Evolutionary conservation across 1,140 invertebrate genomes (phyloP).

Genomic region (Rhysida immarginata): DNA sequence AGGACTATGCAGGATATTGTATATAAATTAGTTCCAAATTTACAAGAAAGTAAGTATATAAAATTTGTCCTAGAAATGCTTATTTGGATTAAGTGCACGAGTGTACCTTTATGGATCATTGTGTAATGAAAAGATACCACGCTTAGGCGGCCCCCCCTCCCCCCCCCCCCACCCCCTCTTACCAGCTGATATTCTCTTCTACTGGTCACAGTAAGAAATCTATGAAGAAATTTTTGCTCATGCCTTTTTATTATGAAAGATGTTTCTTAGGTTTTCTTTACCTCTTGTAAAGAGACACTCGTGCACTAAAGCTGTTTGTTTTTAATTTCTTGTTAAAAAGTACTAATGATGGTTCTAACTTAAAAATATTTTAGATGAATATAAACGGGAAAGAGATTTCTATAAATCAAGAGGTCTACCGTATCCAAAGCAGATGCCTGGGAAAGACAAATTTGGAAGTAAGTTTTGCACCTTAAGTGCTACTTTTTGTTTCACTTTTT

Average conservation of each 20-base stretch:
- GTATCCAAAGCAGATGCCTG: constrained; percentile 57
- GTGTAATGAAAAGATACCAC: too few species aligned
- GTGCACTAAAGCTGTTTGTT: too few species aligned
- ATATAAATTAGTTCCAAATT: constrained; percentile 84
- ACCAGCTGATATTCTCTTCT: too few species aligned
- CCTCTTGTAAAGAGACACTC: too few species aligned
- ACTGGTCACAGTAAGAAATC: too few species aligned
- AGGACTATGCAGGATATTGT: constrained; percentile 98
- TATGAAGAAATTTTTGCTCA: too few species aligned
- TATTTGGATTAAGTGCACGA: neutral
- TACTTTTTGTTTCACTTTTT: neutral
- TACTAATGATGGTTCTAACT: too few species aligned
- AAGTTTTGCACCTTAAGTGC: neutral
- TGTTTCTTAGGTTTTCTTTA: too few species aligned
- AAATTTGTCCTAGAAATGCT: neutral
- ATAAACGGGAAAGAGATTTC: constrained; percentile 70
- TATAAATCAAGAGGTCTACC: constrained; percentile 64
- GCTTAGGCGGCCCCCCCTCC: too few species aligned
- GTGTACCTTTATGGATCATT: neutral
- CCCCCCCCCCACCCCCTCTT: too few species aligned
- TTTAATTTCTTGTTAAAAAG: too few species aligned
- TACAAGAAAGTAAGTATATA: constrained; percentile 65
- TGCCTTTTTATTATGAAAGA: too few species aligned
- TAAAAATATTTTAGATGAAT: constrained; percentile 59
- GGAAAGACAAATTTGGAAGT: constrained; percentile 7